Evolutionary conservation across 2,888 invertebrate species (phyloP).

Genomic region (Erebia aethiops): DNA sequence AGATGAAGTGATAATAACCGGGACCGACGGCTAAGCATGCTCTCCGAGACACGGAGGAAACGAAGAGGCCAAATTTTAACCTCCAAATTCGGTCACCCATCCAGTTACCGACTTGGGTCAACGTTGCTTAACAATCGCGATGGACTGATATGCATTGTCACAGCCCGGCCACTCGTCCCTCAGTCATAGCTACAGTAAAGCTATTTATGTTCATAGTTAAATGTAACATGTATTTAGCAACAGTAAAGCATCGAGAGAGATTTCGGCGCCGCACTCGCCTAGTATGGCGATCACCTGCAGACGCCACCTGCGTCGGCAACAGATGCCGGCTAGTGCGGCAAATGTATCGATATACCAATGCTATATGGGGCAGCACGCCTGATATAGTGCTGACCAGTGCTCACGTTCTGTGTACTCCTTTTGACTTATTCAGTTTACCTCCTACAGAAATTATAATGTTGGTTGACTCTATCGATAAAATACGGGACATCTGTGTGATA

Average conservation of each 20-base stretch:
- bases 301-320: conserved; percentile 78
- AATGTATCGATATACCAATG: conserved; percentile 43
- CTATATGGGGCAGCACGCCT: conserved; percentile 23
- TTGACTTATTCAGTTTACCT: neutral
- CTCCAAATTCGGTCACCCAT: too few relatives aligned
- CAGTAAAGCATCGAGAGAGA: conserved; percentile 49
- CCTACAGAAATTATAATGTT: neutral
- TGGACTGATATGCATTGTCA: too few relatives aligned
- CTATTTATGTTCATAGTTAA: neutral
- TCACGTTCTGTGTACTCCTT: neutral
- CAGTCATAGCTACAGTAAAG: too few relatives aligned
- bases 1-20: too few relatives aligned
- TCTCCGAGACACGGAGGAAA: too few relatives aligned
- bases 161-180: too few relatives aligned
- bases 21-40: too few relatives aligned
- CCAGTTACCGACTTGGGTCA: too few relatives aligned
- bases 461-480: neutral
- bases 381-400: conserved; percentile 6
- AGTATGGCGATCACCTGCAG: conserved; percentile 77
- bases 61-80: too few relatives aligned
- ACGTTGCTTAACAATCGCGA: too few relatives aligned
- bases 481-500: neutral
- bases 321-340: conserved; percentile 70
- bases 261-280: conserved; percentile 69
- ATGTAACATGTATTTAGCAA: neutral